A percentile compares a stretch with the other conserved stretches of the same genome.
These are phyloP conservation scores for Mobula hypostoma DNA, from an alignment of 2,113 vertebrate genomes.

Conservation along the genomic window DNA sequence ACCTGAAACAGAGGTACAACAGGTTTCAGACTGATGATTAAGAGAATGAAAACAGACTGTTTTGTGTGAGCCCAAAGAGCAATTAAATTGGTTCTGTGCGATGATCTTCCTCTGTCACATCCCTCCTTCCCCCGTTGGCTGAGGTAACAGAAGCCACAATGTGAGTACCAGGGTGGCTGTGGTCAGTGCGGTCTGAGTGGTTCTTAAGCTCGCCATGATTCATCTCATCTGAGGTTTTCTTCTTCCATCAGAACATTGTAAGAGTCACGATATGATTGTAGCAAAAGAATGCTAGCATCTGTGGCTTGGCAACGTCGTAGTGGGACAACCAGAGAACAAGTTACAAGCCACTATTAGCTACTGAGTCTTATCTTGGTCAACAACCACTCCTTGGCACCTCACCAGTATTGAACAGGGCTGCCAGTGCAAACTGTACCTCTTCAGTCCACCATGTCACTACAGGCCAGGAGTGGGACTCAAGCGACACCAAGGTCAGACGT, in stretches of 20 bases:
- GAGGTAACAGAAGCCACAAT: background rate
- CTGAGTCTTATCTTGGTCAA: no score
- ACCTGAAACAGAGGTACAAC: background rate
- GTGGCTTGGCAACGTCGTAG: background rate
- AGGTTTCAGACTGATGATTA: background rate
- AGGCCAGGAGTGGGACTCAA: background rate
- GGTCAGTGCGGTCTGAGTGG: background rate
- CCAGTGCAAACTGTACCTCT: background rate
- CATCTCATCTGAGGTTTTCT: background rate
- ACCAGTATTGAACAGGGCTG: background rate
- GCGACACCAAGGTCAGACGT: background rate
- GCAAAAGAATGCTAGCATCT: background rate
- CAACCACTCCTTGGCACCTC: background rate
- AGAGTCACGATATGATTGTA: background rate
- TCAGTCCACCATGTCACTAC: background rate
- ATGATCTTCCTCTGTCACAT: background rate
- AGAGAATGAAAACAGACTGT: background rate
- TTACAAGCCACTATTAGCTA: no score
- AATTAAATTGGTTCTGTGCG: background rate
- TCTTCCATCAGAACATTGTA: background rate
- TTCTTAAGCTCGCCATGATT: background rate
- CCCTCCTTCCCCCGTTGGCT: background rate
- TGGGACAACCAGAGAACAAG: no score
- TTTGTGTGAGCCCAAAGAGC: background rate
- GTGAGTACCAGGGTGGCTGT: background rate